Conservation (phyloP, 1,140 invertebrate genomes). For the Drosophila pseudoananassae region DNA sequence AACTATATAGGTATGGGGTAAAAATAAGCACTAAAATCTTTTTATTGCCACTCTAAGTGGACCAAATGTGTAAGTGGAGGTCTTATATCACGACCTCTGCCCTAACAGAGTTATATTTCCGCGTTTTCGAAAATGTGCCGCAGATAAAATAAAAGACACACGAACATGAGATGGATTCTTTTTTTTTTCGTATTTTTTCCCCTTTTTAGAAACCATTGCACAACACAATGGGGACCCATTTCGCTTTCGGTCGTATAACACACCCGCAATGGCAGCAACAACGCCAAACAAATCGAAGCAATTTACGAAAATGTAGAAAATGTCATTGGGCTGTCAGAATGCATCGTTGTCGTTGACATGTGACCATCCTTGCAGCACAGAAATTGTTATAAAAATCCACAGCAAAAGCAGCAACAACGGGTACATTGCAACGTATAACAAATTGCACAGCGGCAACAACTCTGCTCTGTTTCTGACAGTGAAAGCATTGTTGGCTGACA, state of each 20-base stretch:
- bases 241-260: slow-evolving; percentile 60
- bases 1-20: not conserved
- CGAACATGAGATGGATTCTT: slow-evolving; percentile 12
- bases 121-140: slow-evolving; percentile 24
- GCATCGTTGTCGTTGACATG: slow-evolving; percentile 82
- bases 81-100: not conserved
- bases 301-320: slow-evolving; percentile 84
- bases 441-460: slow-evolving; percentile 70
- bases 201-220: slow-evolving; percentile 25
- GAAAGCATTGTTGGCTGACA: slow-evolving; percentile 81
- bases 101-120: not conserved
- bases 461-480: slow-evolving; percentile 75
- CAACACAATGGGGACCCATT: slow-evolving; percentile 49
- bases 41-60: not conserved
- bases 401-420: slow-evolving; percentile 30
- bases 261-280: slow-evolving; percentile 43
- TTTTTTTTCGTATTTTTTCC: not conserved
- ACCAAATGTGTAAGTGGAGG: slow-evolving; percentile 2
- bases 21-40: not conserved
- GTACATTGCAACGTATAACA: slow-evolving; percentile 71
- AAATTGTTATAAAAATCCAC: slow-evolving; percentile 43
- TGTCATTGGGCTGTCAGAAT: slow-evolving; percentile 83
- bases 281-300: slow-evolving; percentile 76
- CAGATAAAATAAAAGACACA: slow-evolving; percentile 10
- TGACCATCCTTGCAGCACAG: slow-evolving; percentile 50